Conservation (phyloP, 2,113 vertebrate genomes). For the Thomomys bottae region DNA sequence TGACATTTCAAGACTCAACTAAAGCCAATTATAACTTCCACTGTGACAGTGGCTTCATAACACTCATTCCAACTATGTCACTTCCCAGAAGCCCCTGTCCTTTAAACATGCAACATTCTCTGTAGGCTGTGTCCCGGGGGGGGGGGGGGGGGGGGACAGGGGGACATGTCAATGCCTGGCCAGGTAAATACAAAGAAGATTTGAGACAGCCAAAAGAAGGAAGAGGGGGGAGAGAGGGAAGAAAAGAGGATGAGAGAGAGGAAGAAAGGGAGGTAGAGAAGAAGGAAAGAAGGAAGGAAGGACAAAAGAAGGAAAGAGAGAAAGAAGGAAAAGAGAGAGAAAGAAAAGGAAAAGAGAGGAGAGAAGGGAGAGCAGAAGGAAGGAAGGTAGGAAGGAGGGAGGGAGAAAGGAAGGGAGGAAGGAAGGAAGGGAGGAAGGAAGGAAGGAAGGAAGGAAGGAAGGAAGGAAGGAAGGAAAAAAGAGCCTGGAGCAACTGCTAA, state of each 20-base stretch:
- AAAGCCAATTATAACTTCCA: conserved; percentile 76
- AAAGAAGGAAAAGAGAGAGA: too few relatives aligned
- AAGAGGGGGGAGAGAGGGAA: not conserved
- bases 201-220: not conserved
- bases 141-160: not conserved
- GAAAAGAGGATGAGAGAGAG: too few relatives aligned
- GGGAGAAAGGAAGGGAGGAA: not conserved
- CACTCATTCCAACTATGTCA: not conserved
- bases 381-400: too few relatives aligned
- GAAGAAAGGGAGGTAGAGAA: too few relatives aligned
- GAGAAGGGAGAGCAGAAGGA: too few relatives aligned
- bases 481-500: not conserved
- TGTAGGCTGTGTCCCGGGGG: not conserved
- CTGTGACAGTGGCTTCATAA: not conserved
- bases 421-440: not conserved
- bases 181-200: not conserved
- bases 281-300: too few relatives aligned
- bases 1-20: conserved; percentile 81
- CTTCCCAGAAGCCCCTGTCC: not conserved
- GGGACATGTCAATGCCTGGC: too few relatives aligned
- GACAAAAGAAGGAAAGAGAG: too few relatives aligned
- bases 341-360: too few relatives aligned
- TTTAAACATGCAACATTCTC: not conserved
- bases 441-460: not conserved
- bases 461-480: not conserved